A percentile compares a stretch with the other conserved stretches of the same genome.
phyloP scores from a whole-genome alignment of 2,888 invertebrate species.

The Epicampocera succincta region DNA sequence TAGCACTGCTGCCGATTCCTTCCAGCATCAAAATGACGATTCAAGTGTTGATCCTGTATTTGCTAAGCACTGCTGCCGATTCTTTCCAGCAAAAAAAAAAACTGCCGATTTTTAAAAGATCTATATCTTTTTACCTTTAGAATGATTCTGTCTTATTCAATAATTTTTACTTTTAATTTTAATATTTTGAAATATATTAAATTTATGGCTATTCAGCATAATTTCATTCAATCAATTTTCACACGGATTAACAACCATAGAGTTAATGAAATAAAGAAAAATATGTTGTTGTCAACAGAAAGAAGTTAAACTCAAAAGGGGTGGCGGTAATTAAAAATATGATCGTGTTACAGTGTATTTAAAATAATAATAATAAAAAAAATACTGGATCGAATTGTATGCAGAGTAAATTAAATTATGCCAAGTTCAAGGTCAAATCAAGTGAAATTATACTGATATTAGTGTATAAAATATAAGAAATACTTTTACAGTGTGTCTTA shows the following conservation, averaged over 20 bases:
- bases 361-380: constrained; percentile 1
- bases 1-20: no score
- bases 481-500: constrained; percentile 4
- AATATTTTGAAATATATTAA: no score
- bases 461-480: constrained; percentile 8
- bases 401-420: constrained; percentile 1
- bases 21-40: no score
- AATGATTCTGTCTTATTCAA: no score
- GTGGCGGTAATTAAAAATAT: constrained; percentile 6
- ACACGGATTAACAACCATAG: background rate
- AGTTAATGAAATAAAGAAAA: no score
- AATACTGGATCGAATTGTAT: background rate
- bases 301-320: background rate
- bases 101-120: no score
- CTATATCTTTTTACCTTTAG: no score
- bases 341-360: background rate
- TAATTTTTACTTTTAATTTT: no score
- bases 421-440: constrained; percentile 7
- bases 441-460: constrained; percentile 6
- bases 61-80: no score
- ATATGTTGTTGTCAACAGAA: constrained; percentile 9
- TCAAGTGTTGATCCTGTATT: no score
- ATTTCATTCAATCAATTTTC: constrained; percentile 5
- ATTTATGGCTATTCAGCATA: no score
- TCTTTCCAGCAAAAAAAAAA: no score